Percentiles rank a stretch among this genome's conserved stretches.
Conservation (phyloP, 2,888 invertebrate species). For the Eilema griseolum region DNA sequence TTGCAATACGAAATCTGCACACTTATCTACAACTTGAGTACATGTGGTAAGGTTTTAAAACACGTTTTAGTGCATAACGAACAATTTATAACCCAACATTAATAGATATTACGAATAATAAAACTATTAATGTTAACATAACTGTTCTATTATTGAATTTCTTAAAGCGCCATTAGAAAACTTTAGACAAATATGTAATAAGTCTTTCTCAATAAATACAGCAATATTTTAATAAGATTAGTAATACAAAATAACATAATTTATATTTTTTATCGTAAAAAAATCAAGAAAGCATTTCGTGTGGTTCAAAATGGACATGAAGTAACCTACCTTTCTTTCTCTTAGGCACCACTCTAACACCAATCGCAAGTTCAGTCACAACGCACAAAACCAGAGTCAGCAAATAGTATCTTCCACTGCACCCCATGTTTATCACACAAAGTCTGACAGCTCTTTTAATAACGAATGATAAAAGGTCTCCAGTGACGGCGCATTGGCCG, state of each 20-base stretch:
- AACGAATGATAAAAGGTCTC: conserved; percentile 65
- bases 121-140: background rate
- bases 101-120: conserved; percentile 13
- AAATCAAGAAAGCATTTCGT: background rate
- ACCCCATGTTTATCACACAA: conserved; percentile 80
- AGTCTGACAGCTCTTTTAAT: conserved; percentile 61
- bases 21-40: conserved; percentile 32
- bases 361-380: conserved; percentile 83
- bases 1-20: conserved; percentile 36
- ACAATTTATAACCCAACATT: conserved; percentile 30
- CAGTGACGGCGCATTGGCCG: conserved; percentile 73
- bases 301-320: background rate
- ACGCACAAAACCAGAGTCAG: conserved; percentile 84
- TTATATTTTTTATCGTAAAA: background rate
- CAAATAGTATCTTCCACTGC: conserved; percentile 84
- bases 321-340: conserved; percentile 85
- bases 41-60: conserved; percentile 36
- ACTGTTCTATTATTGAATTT: background rate
- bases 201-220: background rate
- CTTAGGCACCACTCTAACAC: conserved; percentile 86
- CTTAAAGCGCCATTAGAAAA: background rate
- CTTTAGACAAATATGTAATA: background rate
- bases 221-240: background rate
- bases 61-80: conserved; percentile 46
- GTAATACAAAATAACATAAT: background rate